Percentiles rank a stretch among this genome's conserved stretches.
These are phyloP conservation scores for Eleutherodactylus coqui DNA, from an alignment of 2,797 vertebrate species.

Conservation along the genomic window DNA sequence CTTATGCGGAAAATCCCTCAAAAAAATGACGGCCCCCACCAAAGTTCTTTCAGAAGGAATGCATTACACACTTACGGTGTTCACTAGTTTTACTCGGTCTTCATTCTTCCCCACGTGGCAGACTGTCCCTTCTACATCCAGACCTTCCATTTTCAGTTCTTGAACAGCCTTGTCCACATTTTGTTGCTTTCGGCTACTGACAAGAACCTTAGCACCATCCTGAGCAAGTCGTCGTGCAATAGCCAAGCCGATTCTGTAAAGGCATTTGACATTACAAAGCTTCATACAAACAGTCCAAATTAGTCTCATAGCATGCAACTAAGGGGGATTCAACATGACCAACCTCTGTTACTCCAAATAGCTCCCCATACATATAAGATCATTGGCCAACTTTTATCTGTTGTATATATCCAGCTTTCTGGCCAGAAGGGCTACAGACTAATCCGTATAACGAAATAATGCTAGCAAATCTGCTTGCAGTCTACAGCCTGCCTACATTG, in stretches of 20 bases:
- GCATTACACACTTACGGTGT: slow-evolving; percentile 71
- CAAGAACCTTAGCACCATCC: slow-evolving; percentile 84
- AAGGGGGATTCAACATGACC: neutral
- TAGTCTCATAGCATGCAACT: neutral
- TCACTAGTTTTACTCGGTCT: slow-evolving; percentile 82
- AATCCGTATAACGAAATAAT: neutral
- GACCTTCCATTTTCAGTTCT: slow-evolving; percentile 76
- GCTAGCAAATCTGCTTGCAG: neutral
- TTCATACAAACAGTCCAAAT: neutral
- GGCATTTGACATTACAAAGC: neutral
- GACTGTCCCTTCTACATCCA: slow-evolving; percentile 82
- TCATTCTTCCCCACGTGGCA: slow-evolving; percentile 84
- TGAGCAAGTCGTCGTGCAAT: slow-evolving; percentile 82
- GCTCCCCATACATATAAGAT: neutral
- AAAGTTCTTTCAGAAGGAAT: neutral
- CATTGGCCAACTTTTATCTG: neutral
- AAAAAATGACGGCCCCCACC: neutral
- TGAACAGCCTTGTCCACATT: slow-evolving; percentile 85
- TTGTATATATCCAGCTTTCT: neutral
- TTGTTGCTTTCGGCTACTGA: slow-evolving; percentile 86
- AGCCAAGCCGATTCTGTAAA: slow-evolving; percentile 83
- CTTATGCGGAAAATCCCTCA: no score
- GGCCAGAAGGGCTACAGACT: neutral
- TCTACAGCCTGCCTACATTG: neutral
- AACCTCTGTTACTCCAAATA: neutral